Conservation (phyloP, 2,888 invertebrate species). For the Zonitis immaculata region DNA sequence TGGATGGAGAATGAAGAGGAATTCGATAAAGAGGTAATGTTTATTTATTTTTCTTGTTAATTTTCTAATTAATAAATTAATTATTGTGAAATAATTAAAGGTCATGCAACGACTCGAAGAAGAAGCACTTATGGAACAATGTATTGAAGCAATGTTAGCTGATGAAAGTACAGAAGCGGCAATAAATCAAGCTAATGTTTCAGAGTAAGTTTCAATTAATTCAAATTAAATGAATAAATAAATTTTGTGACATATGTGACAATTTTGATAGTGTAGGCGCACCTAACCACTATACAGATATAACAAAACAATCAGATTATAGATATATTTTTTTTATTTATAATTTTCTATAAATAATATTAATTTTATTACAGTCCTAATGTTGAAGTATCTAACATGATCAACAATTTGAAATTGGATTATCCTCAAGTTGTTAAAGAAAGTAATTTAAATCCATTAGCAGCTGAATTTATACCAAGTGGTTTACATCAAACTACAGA, state of each 20-base stretch:
- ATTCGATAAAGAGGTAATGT: constrained; percentile 79
- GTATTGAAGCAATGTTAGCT: constrained; percentile 77
- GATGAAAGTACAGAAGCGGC: constrained; percentile 57
- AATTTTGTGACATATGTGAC: background rate
- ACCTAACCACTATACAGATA: too few relatives aligned
- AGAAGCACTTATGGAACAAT: constrained; percentile 83
- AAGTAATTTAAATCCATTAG: constrained; percentile 72
- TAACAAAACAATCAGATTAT: too few relatives aligned
- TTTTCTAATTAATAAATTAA: background rate
- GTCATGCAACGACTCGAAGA: constrained; percentile 82
- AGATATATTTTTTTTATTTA: too few relatives aligned
- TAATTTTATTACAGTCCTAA: constrained; percentile 20
- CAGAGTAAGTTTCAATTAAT: constrained; percentile 23
- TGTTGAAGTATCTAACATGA: constrained; percentile 35
- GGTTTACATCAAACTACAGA: constrained; percentile 9
- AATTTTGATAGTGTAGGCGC: too few relatives aligned
- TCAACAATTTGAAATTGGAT: constrained; percentile 41
- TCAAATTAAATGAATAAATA: too few relatives aligned
- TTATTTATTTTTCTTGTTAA: background rate
- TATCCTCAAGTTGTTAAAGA: constrained; percentile 54
- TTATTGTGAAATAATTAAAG: constrained; percentile 47
- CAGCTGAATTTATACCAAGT: constrained; percentile 76
- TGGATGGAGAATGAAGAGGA: constrained; percentile 96
- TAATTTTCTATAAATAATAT: too few relatives aligned
- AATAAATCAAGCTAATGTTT: constrained; percentile 43